Conservation (phyloP, 2,888 invertebrate species). For the Xestia xanthographa region DNA sequence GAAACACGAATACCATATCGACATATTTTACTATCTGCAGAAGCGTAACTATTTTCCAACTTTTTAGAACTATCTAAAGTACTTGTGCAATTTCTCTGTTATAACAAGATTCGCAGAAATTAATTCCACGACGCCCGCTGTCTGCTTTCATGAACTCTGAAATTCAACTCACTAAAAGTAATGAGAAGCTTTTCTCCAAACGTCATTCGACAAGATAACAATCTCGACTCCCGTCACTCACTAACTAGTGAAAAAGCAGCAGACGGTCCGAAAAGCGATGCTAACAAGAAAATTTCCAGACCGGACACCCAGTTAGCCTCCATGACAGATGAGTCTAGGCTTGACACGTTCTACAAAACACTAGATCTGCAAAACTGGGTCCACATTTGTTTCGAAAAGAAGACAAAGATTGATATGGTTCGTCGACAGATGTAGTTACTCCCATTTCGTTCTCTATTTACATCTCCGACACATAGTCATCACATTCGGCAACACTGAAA, state of each 20-base stretch:
- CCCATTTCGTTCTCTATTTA: conserved; percentile 4
- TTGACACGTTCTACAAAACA: conserved; percentile 52
- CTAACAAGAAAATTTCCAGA: conserved; percentile 46
- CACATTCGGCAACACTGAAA: neutral
- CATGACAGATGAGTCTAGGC: conserved; percentile 66
- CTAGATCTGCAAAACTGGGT: conserved; percentile 67
- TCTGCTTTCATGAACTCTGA: neutral
- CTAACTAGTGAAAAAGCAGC: conserved; percentile 2
- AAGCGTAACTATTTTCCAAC: neutral
- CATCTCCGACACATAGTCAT: neutral
- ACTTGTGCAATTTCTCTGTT: conserved; percentile 4
- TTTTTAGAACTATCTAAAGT: conserved; percentile 1
- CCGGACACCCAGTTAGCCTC: conserved; percentile 40
- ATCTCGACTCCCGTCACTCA: conserved; percentile 27
- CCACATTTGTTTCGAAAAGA: conserved; percentile 59
- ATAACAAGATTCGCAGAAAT: conserved; percentile 12
- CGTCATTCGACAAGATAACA: conserved; percentile 10
- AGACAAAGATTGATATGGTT: conserved; percentile 24
- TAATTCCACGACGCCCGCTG: neutral
- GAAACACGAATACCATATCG: too few species aligned
- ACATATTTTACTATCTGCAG: too few species aligned
- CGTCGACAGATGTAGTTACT: neutral
- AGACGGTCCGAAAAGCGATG: conserved; percentile 12
- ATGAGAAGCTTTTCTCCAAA: conserved; percentile 14
- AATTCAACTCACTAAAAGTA: neutral